Evolutionary conservation across 2,888 invertebrate genomes (phyloP).

Genomic region (Merodon equestris): DNA sequence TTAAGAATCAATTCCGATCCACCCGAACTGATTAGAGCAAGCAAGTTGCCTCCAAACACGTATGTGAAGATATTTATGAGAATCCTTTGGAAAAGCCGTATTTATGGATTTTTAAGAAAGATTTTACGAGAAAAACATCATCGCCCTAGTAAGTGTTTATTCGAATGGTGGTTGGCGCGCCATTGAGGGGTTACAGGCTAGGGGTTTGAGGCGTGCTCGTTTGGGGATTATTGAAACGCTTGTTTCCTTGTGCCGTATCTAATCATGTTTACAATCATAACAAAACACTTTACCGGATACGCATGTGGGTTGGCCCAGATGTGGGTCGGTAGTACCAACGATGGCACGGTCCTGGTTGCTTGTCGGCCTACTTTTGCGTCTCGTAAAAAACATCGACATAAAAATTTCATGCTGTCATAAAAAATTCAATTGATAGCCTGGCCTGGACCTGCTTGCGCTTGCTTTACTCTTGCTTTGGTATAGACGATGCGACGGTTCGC

Average conservation of each 20-base stretch:
- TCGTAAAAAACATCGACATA: constrained; percentile 42
- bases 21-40: background rate
- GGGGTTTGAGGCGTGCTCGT: constrained; percentile 13
- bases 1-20: constrained; percentile 1
- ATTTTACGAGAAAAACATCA: constrained; percentile 62
- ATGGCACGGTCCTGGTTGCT: constrained; percentile 28
- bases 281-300: constrained; percentile 34
- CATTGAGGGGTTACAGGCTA: no score
- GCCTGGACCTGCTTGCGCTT: constrained; percentile 23
- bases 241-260: constrained; percentile 49
- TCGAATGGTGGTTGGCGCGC: constrained; percentile 3
- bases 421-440: constrained; percentile 63
- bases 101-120: constrained; percentile 63
- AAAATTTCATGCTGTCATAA: constrained; percentile 58
- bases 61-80: constrained; percentile 44
- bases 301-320: constrained; percentile 28
- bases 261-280: constrained; percentile 62
- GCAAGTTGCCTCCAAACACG: constrained; percentile 1
- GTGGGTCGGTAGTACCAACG: constrained; percentile 3
- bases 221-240: constrained; percentile 55
- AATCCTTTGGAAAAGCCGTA: constrained; percentile 43
- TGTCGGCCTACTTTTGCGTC: constrained; percentile 4
- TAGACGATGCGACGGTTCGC: no score
- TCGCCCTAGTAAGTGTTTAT: constrained; percentile 60
- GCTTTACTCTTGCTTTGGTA: no score